phyloP scores from a whole-genome alignment of 2,113 vertebrate genomes.

The Emydocephalus ijimae region DNA sequence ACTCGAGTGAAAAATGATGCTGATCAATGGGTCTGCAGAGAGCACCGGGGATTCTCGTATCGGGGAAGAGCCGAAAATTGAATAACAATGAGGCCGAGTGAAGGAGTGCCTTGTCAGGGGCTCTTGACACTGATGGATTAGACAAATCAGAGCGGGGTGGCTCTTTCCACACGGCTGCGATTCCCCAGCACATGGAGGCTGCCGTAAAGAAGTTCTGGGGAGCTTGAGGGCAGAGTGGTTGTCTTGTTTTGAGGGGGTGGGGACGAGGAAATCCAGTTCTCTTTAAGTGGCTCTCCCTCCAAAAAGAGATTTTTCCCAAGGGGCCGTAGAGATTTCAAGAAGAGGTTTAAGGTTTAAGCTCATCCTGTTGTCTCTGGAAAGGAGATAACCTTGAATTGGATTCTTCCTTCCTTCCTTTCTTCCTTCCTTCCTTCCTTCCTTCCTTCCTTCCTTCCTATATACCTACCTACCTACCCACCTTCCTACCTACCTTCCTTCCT shows the following conservation, averaged over 20 bases:
- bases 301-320: constrained; percentile 28
- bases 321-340: fast-evolving
- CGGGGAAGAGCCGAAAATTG: constrained; percentile 75
- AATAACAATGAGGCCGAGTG: constrained; percentile 85
- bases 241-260: constrained; percentile 6
- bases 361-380: not conserved
- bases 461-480: too few relatives aligned
- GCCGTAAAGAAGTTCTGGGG: constrained; percentile 58
- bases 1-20: constrained; percentile 74
- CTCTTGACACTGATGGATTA: constrained; percentile 86
- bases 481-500: too few relatives aligned
- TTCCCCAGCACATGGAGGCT: constrained; percentile 43
- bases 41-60: constrained; percentile 59
- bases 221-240: constrained; percentile 32
- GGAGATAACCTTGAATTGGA: not conserved
- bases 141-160: constrained; percentile 62
- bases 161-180: constrained; percentile 60
- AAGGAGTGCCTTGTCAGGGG: constrained; percentile 85
- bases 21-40: constrained; percentile 58
- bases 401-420: too few relatives aligned
- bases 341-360: not conserved
- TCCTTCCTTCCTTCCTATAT: too few relatives aligned
- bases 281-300: not conserved
- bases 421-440: too few relatives aligned
- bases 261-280: not conserved